Evolutionary conservation across 2,888 invertebrate species (phyloP).

Genomic region (Maniola hyperantus): DNA sequence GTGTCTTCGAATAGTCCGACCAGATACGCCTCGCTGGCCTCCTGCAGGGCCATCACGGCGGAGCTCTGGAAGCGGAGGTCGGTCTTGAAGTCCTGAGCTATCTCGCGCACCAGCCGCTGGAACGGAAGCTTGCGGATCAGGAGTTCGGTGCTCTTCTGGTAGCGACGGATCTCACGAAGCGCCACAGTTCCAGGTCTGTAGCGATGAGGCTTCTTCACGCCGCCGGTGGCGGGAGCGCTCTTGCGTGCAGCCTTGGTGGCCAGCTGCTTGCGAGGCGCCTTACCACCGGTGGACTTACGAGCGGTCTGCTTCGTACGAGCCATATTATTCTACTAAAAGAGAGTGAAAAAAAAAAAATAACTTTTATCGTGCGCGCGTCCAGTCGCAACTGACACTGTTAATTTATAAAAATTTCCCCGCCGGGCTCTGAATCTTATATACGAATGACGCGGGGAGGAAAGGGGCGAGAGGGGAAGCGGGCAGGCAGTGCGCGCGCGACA

Average conservation of each 20-base stretch:
- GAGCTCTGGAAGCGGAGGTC: constrained; percentile 58
- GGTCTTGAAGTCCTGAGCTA: too few relatives aligned
- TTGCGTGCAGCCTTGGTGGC: constrained; percentile 88
- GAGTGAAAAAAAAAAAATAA: not conserved
- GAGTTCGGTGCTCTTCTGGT: too few relatives aligned
- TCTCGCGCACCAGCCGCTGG: constrained; percentile 84
- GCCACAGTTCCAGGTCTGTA: constrained; percentile 1
- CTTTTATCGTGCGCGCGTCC: not conserved
- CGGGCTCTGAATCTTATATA: too few relatives aligned
- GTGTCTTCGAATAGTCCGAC: constrained; percentile 79
- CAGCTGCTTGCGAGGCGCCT: constrained; percentile 85
- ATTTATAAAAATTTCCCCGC: too few relatives aligned
- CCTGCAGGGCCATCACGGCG: constrained; percentile 79
- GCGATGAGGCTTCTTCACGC: constrained; percentile 83
- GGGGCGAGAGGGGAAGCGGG: too few relatives aligned
- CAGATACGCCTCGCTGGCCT: constrained; percentile 91
- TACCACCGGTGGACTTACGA: constrained; percentile 84
- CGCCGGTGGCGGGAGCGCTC: constrained; percentile 87
- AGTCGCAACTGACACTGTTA: too few relatives aligned
- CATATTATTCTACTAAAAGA: not conserved
- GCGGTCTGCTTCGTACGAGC: constrained; percentile 77
- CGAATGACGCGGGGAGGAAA: too few relatives aligned
- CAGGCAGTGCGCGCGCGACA: too few relatives aligned
- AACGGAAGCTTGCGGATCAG: constrained; percentile 50
- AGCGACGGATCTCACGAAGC: constrained; percentile 3